These are phyloP conservation scores for Chymomyza procnemis DNA, from an alignment of 2,888 invertebrate species.

Conservation along the genomic window DNA sequence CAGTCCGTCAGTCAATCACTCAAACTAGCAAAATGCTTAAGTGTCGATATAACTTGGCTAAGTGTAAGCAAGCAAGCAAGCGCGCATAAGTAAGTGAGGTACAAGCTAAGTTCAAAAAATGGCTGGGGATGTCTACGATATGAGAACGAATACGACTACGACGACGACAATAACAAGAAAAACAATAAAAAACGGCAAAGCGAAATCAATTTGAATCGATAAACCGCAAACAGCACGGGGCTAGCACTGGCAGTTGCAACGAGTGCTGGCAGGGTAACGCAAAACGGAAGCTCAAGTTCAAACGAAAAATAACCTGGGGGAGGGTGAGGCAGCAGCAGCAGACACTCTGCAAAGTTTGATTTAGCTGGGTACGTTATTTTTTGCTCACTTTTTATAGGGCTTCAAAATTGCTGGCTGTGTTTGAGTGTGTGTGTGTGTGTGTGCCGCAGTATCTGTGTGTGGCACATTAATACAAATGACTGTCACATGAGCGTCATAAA, in stretches of 20 bases:
- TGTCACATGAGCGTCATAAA: slow-evolving; percentile 70
- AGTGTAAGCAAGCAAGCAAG: too few species aligned
- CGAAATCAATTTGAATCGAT: slow-evolving; percentile 69
- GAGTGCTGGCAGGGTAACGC: neutral
- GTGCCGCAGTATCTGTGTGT: slow-evolving; percentile 35
- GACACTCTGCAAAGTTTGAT: slow-evolving; percentile 46
- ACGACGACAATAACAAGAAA: neutral
- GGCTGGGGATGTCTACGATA: too few species aligned
- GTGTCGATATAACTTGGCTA: neutral
- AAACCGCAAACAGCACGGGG: slow-evolving; percentile 57
- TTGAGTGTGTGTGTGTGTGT: slow-evolving; percentile 14
- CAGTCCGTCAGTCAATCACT: slow-evolving; percentile 2
- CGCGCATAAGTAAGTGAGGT: too few species aligned
- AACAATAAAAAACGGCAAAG: slow-evolving; percentile 40
- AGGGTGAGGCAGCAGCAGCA: slow-evolving; percentile 16
- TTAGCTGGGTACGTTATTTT: slow-evolving; percentile 38
- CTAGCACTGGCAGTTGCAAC: neutral
- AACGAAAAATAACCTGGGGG: slow-evolving; percentile 28
- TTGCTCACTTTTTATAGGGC: slow-evolving; percentile 38
- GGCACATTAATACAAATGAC: slow-evolving; percentile 68
- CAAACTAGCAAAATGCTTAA: slow-evolving; percentile 21
- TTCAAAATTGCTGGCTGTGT: neutral
- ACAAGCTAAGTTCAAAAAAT: slow-evolving; percentile 18
- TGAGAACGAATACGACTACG: too few species aligned
- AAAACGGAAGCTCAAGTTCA: slow-evolving; percentile 19